These are phyloP conservation scores for Montipora foliosa DNA, from an alignment of 64 coral and sea anemone genomes.

Conservation along the genomic window DNA sequence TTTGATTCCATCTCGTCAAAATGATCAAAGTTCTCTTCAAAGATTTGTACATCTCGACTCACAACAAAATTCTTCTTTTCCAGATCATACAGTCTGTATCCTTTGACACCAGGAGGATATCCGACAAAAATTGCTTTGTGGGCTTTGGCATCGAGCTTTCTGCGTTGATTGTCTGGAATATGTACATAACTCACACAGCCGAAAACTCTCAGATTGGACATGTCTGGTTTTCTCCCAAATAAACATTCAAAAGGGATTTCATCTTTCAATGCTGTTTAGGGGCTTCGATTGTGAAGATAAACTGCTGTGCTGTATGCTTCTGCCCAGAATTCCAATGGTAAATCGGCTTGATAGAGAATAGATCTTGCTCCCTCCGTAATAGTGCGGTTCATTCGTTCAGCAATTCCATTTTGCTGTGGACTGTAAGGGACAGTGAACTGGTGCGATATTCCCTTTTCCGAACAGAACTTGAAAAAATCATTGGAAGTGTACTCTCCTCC, in stretches of 20 bases:
- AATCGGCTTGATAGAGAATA: constrained; percentile 81
- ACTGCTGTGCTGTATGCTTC: constrained; percentile 78
- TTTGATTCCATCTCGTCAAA: not conserved
- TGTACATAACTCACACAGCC: constrained; percentile 72
- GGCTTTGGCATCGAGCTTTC: constrained; percentile 82
- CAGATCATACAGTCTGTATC: constrained; percentile 12
- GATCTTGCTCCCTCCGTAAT: constrained; percentile 84
- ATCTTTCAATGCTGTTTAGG: constrained; percentile 70
- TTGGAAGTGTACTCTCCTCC: constrained; percentile 21
- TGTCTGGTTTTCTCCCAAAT: constrained; percentile 74
- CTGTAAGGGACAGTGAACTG: constrained; percentile 87
- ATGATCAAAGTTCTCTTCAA: constrained; percentile 64
- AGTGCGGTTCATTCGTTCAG: constrained; percentile 82
- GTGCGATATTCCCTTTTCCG: constrained; percentile 74
- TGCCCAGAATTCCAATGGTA: constrained; percentile 63
- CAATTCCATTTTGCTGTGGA: constrained; percentile 91
- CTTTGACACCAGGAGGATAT: constrained; percentile 58
- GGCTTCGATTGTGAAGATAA: constrained; percentile 77
- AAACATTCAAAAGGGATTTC: constrained; percentile 73
- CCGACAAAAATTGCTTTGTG: constrained; percentile 42
- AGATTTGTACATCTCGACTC: constrained; percentile 5
- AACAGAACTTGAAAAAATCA: constrained; percentile 44
- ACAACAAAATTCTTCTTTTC: constrained; percentile 68
- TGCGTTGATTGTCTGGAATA: constrained; percentile 54
- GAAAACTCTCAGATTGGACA: constrained; percentile 84